phyloP scores from a whole-genome alignment of 1,140 invertebrate genomes.

The Platyura marginata region DNA sequence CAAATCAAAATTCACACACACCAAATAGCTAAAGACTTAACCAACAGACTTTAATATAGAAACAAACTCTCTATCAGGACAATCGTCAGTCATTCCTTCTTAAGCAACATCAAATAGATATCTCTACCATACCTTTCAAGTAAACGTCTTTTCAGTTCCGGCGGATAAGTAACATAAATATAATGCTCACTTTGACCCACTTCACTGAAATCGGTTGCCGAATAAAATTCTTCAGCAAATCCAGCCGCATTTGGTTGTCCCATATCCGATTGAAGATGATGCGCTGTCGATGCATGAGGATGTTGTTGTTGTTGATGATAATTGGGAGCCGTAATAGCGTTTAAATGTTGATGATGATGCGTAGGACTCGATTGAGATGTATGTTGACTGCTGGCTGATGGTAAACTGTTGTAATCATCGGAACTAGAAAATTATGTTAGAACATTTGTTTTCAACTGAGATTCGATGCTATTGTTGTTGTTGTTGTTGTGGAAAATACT shows the following conservation, averaged over 20 bases:
- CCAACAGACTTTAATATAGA: too few species aligned
- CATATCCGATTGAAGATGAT: neutral
- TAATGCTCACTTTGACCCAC: slow-evolving; percentile 45
- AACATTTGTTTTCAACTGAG: neutral
- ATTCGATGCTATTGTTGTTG: too few species aligned
- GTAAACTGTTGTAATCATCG: neutral
- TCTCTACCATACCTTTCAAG: slow-evolving; percentile 32
- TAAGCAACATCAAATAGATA: slow-evolving; percentile 1
- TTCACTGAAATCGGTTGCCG: slow-evolving; percentile 22
- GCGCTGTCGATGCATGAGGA: neutral
- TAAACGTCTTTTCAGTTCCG: slow-evolving; percentile 58
- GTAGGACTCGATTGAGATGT: neutral
- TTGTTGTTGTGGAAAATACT: too few species aligned
- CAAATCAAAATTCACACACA: too few species aligned
- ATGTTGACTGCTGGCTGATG: neutral
- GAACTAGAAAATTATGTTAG: neutral
- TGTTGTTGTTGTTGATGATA: slow-evolving; percentile 1
- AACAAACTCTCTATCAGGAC: too few species aligned
- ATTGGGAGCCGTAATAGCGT: slow-evolving; percentile 8
- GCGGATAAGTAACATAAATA: slow-evolving; percentile 70
- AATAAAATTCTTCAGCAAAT: slow-evolving; percentile 26
- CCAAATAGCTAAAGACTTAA: too few species aligned
- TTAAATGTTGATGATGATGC: slow-evolving; percentile 4
- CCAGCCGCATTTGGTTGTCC: slow-evolving; percentile 14
- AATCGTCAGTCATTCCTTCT: too few species aligned